Evolutionary conservation across 2,888 invertebrate genomes (phyloP).

Genomic region (Drosophila anceps): DNA sequence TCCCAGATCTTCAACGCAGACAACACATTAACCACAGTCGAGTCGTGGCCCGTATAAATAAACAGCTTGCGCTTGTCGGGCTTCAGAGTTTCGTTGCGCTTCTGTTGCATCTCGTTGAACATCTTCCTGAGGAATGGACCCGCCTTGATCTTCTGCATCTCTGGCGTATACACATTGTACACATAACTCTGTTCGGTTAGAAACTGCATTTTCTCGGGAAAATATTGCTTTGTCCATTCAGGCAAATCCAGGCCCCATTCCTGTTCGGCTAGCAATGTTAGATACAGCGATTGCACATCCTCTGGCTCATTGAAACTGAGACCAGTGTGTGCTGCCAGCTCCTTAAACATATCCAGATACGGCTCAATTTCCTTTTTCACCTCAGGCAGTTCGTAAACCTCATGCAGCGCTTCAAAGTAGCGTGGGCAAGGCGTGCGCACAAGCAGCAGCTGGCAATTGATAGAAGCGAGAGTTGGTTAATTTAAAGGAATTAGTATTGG

Average conservation of each 20-base stretch:
- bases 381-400: constrained; percentile 85
- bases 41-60: constrained; percentile 91
- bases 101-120: constrained; percentile 87
- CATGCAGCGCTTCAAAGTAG: constrained; percentile 87
- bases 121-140: constrained; percentile 88
- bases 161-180: constrained; percentile 87
- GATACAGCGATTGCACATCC: constrained; percentile 89
- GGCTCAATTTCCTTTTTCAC: constrained; percentile 86
- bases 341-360: constrained; percentile 86
- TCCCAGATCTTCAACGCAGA: constrained; percentile 89
- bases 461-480: background rate
- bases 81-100: constrained; percentile 84
- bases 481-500: background rate
- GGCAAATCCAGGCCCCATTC: constrained; percentile 88
- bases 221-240: constrained; percentile 87
- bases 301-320: constrained; percentile 87
- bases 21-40: constrained; percentile 89
- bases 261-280: constrained; percentile 88
- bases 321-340: constrained; percentile 87
- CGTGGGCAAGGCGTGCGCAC: constrained; percentile 88
- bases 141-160: constrained; percentile 88
- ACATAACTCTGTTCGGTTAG: constrained; percentile 87
- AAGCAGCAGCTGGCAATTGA: constrained; percentile 86
- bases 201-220: constrained; percentile 87
- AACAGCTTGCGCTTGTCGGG: constrained; percentile 87